A percentile compares a stretch with the other conserved stretches of the same genome.
Evolutionary conservation across 2,113 vertebrate genomes (phyloP).

Genomic region (Hippolais icterina): DNA sequence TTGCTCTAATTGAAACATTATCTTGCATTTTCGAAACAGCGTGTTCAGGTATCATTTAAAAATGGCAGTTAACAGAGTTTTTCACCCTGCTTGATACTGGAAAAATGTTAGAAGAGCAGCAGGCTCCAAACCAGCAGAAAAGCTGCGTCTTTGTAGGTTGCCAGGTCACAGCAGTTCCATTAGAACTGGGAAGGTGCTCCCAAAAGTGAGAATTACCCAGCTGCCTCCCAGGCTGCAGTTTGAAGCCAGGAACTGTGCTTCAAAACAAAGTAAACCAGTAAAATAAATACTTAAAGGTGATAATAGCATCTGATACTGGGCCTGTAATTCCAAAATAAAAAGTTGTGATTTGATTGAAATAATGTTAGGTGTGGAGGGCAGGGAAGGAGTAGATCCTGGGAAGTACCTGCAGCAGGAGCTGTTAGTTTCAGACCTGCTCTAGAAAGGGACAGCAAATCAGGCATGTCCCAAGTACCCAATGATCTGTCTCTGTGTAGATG

Average conservation of each 20-base stretch:
- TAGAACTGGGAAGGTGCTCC: background rate
- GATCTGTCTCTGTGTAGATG: background rate
- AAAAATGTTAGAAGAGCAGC: background rate
- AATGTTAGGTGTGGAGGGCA: background rate
- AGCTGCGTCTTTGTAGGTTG: background rate
- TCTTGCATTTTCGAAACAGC: background rate
- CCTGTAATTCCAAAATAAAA: background rate
- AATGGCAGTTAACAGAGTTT: background rate
- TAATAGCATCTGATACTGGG: background rate
- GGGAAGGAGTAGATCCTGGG: background rate
- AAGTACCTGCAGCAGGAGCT: background rate
- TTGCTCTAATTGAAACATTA: background rate
- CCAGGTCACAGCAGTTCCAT: background rate
- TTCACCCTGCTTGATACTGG: background rate
- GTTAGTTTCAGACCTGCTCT: background rate
- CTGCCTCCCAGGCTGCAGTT: background rate
- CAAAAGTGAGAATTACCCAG: background rate
- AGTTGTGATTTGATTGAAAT: background rate
- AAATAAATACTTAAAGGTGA: background rate
- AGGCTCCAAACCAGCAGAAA: background rate
- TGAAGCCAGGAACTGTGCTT: background rate
- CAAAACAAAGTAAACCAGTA: background rate
- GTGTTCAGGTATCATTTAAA: background rate
- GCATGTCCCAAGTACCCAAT: accelerated
- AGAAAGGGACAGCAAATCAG: background rate